phyloP scores from a whole-genome alignment of 2,888 invertebrate genomes.

The Holacanthella duospinosa region DNA sequence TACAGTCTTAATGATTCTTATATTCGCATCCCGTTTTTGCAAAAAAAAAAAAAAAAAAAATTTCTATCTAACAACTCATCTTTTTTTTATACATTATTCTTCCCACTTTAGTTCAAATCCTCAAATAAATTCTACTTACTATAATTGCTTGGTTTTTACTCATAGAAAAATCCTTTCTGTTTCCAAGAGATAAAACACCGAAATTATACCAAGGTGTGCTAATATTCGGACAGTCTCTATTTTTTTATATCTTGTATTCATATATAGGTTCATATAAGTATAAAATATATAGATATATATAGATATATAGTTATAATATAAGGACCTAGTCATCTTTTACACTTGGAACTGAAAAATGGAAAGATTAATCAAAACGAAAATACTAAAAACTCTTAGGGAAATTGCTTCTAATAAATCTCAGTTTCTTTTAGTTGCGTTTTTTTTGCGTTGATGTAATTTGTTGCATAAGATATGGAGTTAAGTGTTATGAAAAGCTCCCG shows the following conservation, averaged over 20 bases:
- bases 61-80: no score
- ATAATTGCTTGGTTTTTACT: conserved; percentile 1
- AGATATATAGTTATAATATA: no score
- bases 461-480: no score
- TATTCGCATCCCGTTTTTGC: neutral
- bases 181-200: neutral
- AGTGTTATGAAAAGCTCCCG: no score
- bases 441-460: neutral
- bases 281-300: no score
- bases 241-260: neutral
- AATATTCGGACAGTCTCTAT: neutral
- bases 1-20: neutral
- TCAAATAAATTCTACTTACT: conserved; percentile 2
- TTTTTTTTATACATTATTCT: neutral
- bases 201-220: neutral
- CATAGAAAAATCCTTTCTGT: conserved; percentile 1
- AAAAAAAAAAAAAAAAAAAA: no score
- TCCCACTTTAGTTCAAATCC: neutral
- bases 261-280: neutral
- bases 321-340: neutral
- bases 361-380: neutral
- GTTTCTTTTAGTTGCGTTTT: neutral
- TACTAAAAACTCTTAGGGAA: neutral
- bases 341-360: neutral
- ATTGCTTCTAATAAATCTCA: neutral